phyloP scores from a whole-genome alignment of 2,113 vertebrate species.

The Orcinus orca region DNA sequence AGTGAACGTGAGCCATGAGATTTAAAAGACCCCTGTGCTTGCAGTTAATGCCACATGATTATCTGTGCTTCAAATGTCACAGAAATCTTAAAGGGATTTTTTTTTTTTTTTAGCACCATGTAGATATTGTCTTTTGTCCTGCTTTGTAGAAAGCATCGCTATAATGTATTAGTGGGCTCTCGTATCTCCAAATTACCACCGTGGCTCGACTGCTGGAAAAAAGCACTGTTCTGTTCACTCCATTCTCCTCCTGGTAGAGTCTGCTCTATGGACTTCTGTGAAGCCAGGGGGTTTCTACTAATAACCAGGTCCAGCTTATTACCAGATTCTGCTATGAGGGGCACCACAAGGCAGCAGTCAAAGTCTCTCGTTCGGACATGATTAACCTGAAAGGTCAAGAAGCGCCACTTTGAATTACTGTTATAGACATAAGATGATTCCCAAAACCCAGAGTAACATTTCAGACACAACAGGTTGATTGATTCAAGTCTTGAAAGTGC shows the following conservation, averaged over 20 bases:
- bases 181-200: slow-evolving; percentile 79
- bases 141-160: slow-evolving; percentile 81
- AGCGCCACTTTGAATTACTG: neutral
- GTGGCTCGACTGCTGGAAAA: slow-evolving; percentile 83
- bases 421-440: neutral
- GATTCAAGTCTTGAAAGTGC: neutral
- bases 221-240: slow-evolving; percentile 85
- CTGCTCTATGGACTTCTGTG: slow-evolving; percentile 80
- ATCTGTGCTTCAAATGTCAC: slow-evolving; percentile 78
- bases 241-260: slow-evolving; percentile 77
- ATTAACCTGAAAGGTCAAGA: slow-evolving; percentile 88
- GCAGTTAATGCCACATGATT: slow-evolving; percentile 79
- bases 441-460: neutral
- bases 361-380: slow-evolving; percentile 98
- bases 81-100: slow-evolving; percentile 80
- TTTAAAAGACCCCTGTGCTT: slow-evolving; percentile 84
- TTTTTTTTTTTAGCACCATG: slow-evolving; percentile 90
- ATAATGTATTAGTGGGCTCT: slow-evolving; percentile 93
- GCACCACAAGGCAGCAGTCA: slow-evolving; percentile 98
- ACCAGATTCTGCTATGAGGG: slow-evolving; percentile 97
- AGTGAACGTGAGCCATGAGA: slow-evolving; percentile 78
- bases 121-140: slow-evolving; percentile 79
- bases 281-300: slow-evolving; percentile 92
- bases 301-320: slow-evolving; percentile 97
- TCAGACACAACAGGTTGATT: neutral